These are phyloP conservation scores for Chiloscyllium punctatum DNA, from an alignment of 2,797 vertebrate genomes.

Conservation along the genomic window DNA sequence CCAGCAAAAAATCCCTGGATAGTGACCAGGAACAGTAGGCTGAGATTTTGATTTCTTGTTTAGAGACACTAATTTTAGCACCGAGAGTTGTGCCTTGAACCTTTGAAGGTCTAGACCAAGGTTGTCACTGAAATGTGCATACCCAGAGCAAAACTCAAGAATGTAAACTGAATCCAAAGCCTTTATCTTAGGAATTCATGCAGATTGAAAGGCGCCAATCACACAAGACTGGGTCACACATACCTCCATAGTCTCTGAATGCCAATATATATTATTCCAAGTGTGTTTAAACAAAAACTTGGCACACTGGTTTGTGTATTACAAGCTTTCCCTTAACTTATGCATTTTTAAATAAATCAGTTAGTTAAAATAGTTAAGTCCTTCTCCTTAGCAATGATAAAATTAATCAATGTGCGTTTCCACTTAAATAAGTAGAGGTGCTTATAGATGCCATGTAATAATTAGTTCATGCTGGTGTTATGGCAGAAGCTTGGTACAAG, in stretches of 20 bases:
- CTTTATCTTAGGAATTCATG: neutral
- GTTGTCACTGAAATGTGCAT: neutral
- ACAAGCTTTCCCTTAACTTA: neutral
- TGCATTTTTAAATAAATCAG: neutral
- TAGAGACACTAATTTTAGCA: neutral
- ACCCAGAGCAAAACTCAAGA: neutral
- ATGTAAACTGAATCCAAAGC: neutral
- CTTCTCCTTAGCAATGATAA: neutral
- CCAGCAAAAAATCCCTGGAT: neutral
- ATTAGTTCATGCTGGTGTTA: constrained; percentile 22
- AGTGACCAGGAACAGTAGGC: neutral
- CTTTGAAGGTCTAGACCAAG: neutral
- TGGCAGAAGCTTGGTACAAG: neutral
- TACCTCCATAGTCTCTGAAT: neutral
- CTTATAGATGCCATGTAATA: neutral
- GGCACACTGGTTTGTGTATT: neutral
- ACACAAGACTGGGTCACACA: neutral
- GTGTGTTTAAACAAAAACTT: neutral
- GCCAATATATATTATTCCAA: neutral
- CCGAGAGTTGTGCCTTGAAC: neutral
- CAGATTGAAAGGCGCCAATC: neutral
- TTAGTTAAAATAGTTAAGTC: neutral
- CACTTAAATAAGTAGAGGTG: neutral
- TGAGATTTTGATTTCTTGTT: neutral
- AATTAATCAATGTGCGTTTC: neutral